Percentiles rank a stretch among this genome's conserved stretches.
Evolutionary conservation across 2,113 vertebrate genomes (phyloP).

Genomic region (Meriones unguiculatus): DNA sequence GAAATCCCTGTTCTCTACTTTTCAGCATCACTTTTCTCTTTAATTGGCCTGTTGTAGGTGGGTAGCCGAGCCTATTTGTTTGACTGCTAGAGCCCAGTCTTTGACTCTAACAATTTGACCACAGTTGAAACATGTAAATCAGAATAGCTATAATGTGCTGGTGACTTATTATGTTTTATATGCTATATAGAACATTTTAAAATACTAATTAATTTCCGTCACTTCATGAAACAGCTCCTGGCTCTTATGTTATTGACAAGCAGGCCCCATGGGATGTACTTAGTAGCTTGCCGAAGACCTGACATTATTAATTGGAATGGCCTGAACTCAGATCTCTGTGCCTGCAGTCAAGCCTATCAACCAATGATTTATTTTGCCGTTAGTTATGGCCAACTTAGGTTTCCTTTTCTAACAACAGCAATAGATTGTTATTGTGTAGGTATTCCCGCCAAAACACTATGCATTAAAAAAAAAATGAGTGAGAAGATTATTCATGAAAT

Average conservation of each 20-base stretch:
- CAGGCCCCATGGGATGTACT: not conserved
- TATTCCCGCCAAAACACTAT: not conserved
- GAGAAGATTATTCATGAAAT: not conserved
- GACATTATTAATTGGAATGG: conserved; percentile 42
- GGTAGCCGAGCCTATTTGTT: not conserved
- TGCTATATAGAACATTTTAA: not conserved
- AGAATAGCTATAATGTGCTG: not conserved
- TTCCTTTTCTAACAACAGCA: conserved; percentile 3
- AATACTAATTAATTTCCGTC: conserved; percentile 3
- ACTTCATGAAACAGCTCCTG: conserved; percentile 1
- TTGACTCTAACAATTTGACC: not conserved
- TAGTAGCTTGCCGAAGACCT: conserved; percentile 11
- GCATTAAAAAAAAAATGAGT: conserved; percentile 35
- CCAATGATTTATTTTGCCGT: conserved; percentile 37
- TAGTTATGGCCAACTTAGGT: not conserved
- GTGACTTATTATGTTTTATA: not conserved
- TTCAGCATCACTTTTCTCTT: not conserved
- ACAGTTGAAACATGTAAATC: not conserved
- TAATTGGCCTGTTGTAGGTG: too few species aligned
- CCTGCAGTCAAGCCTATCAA: not conserved
- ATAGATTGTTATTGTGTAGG: not conserved
- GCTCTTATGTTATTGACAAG: conserved; percentile 39
- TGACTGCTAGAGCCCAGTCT: not conserved
- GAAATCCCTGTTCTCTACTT: not conserved
- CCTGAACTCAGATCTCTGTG: not conserved